phyloP scores from a whole-genome alignment of 2,888 invertebrate genomes.

The Hylaea fasciaria region DNA sequence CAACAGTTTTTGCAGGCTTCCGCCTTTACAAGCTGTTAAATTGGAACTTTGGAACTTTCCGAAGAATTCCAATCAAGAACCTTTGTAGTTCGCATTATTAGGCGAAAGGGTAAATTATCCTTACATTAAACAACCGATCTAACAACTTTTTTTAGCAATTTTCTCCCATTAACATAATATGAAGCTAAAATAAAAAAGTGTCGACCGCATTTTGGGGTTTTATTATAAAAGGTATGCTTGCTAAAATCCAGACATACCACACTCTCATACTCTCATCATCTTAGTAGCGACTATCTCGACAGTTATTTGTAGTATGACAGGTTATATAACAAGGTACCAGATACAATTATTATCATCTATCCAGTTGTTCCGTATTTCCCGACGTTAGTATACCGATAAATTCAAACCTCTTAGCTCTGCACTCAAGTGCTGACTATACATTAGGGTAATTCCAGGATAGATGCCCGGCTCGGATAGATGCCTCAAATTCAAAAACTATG shows the following conservation, averaged over 20 bases:
- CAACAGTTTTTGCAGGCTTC: slow-evolving; percentile 33
- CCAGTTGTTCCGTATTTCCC: slow-evolving; percentile 27
- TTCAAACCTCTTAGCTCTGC: slow-evolving; percentile 45
- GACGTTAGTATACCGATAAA: slow-evolving; percentile 42
- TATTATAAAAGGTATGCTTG: too few relatives aligned
- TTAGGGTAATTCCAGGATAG: too few relatives aligned
- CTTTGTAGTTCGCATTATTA: slow-evolving; percentile 45
- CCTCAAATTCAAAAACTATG: too few relatives aligned
- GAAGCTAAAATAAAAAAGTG: too few relatives aligned
- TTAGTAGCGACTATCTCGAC: too few relatives aligned
- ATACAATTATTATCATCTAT: background rate
- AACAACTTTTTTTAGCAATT: slow-evolving; percentile 18
- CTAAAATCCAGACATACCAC: too few relatives aligned
- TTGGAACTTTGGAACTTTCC: slow-evolving; percentile 46
- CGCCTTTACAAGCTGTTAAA: slow-evolving; percentile 38
- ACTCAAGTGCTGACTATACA: slow-evolving; percentile 47
- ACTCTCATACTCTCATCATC: too few relatives aligned
- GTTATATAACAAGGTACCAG: background rate
- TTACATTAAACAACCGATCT: slow-evolving; percentile 28
- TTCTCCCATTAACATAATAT: slow-evolving; percentile 2
- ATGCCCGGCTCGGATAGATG: too few relatives aligned
- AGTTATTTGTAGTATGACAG: too few relatives aligned
- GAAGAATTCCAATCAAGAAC: slow-evolving; percentile 59
- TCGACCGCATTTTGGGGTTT: too few relatives aligned
- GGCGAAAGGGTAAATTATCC: slow-evolving; percentile 33